Evolutionary conservation across 64 coral and sea anemone genomes (phyloP).

Genomic region (Acropora tenuis): DNA sequence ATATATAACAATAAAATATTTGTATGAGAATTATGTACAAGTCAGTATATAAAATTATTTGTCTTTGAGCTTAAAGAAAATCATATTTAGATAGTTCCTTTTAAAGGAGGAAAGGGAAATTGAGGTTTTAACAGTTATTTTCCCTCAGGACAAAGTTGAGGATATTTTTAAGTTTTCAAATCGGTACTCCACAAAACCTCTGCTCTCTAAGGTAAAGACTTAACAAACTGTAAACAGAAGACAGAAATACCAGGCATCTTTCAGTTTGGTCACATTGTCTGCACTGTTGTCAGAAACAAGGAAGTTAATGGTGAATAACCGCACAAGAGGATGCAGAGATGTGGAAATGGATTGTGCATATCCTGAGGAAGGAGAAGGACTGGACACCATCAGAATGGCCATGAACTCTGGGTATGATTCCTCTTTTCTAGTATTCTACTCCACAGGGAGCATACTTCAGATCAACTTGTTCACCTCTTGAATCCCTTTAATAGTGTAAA

Average conservation of each 20-base stretch:
- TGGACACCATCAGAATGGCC: background rate
- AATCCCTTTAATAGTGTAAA: constrained; percentile 12
- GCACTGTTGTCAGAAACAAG: constrained; percentile 5
- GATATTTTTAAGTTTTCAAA: constrained; percentile 19
- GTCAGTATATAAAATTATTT: constrained; percentile 15
- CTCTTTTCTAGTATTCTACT: background rate
- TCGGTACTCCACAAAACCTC: constrained; percentile 9
- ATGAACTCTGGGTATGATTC: background rate
- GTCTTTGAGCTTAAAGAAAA: background rate
- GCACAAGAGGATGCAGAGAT: constrained; percentile 16
- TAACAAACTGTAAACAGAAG: constrained; percentile 1
- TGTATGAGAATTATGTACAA: constrained; percentile 10
- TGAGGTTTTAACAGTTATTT: constrained; percentile 18
- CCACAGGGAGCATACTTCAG: background rate
- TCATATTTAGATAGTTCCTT: constrained; percentile 3
- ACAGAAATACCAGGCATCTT: constrained; percentile 3
- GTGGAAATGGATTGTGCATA: constrained; percentile 16
- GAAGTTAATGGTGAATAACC: constrained; percentile 11
- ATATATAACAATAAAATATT: constrained; percentile 20
- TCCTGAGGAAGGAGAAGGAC: constrained; percentile 19
- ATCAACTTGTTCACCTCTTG: constrained; percentile 14
- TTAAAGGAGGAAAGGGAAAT: constrained; percentile 3
- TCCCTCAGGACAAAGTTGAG: constrained; percentile 11
- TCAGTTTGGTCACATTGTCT: constrained; percentile 17
- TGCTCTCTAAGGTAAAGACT: constrained; percentile 12